Conservation (phyloP, 2,797 vertebrate species). For the Pteronotus mesoamericanus region DNA sequence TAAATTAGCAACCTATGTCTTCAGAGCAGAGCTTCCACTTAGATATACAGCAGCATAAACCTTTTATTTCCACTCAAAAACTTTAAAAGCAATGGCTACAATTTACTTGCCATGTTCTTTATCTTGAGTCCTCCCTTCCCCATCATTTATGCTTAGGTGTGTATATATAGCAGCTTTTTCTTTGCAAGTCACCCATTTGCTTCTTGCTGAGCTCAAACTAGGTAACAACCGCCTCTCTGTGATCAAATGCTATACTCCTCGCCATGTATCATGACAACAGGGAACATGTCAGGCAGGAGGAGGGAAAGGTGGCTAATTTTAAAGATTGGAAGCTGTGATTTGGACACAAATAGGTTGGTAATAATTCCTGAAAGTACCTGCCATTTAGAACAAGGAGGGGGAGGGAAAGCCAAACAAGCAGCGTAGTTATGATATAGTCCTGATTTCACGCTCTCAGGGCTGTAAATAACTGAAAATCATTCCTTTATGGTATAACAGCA, state of each 20-base stretch:
- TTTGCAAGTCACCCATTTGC: conserved; percentile 54
- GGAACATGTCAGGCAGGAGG: conserved; percentile 41
- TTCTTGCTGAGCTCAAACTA: conserved; percentile 64
- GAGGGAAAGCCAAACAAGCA: neutral
- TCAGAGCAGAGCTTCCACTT: neutral
- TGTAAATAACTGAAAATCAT: neutral
- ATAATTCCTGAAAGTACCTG: conserved; percentile 63
- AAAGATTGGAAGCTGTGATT: conserved; percentile 58
- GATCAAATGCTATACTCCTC: conserved; percentile 32
- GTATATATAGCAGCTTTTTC: conserved; percentile 61
- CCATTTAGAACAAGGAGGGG: conserved; percentile 47
- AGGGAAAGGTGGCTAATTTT: conserved; percentile 60
- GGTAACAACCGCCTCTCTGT: conserved; percentile 49
- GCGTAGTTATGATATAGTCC: conserved; percentile 8
- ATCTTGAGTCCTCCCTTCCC: conserved; percentile 29
- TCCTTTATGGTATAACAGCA: neutral
- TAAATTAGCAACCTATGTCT: conserved; percentile 15
- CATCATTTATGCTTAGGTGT: conserved; percentile 43
- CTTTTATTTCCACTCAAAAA: conserved; percentile 60
- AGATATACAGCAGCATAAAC: neutral
- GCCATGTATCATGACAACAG: conserved; percentile 26
- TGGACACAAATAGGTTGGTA: conserved; percentile 57
- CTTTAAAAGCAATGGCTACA: conserved; percentile 48
- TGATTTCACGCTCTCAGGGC: neutral
- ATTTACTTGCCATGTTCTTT: conserved; percentile 63